Conservation (phyloP, 2,888 invertebrate genomes). For the Eupithecia abbreviata region DNA sequence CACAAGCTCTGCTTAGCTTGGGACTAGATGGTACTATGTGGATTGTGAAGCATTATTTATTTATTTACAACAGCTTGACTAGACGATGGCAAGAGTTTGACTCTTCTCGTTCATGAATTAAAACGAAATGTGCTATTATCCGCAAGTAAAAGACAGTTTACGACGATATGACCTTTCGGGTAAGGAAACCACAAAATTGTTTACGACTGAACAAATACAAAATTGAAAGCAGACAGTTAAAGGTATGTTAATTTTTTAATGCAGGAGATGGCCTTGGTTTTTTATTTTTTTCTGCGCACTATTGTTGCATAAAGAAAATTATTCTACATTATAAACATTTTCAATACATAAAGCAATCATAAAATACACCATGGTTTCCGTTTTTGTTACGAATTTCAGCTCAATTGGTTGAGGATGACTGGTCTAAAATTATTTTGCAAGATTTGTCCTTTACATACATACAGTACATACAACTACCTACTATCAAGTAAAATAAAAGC, state of each 20-base stretch:
- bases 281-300: not conserved
- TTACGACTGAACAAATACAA: slow-evolving; percentile 57
- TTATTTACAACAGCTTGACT: no score
- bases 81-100: not conserved
- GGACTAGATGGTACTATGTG: no score
- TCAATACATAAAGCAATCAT: no score
- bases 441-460: no score
- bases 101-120: not conserved
- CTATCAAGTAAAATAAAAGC: no score
- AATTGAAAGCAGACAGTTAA: slow-evolving; percentile 42
- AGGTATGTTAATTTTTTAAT: slow-evolving; percentile 11
- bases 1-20: no score
- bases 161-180: slow-evolving; percentile 52
- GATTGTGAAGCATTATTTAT: no score
- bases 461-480: no score
- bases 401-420: no score
- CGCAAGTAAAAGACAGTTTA: slow-evolving; percentile 51
- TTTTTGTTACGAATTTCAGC: no score
- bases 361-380: no score
- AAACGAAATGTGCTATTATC: not conserved
- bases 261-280: not conserved
- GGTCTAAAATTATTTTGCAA: no score
- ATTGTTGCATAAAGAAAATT: not conserved
- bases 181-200: slow-evolving; percentile 59
- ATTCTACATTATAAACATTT: not conserved